Evolutionary conservation across 2,113 vertebrate species (phyloP).

Genomic region (Microtus montanus): DNA sequence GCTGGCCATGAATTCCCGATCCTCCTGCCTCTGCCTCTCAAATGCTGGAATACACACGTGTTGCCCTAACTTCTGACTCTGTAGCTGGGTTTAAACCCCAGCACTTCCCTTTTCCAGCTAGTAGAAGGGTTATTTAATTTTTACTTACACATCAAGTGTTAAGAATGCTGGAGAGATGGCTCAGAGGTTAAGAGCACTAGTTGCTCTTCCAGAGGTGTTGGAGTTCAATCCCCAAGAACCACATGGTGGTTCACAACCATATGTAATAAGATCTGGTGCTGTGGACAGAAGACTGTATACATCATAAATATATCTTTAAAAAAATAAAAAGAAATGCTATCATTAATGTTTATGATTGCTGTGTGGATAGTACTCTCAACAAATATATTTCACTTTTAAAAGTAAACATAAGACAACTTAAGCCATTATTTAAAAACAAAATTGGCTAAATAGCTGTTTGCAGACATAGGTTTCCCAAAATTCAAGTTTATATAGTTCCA

Average conservation of each 20-base stretch:
- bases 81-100: slow-evolving; percentile 39
- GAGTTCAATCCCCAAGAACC: too few species aligned
- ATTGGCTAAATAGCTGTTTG: not conserved
- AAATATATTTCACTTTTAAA: slow-evolving; percentile 43
- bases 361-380: not conserved
- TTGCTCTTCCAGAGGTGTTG: too few species aligned
- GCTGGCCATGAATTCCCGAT: not conserved
- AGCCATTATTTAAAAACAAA: not conserved
- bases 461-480: not conserved
- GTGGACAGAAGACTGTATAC: too few species aligned
- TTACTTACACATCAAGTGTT: not conserved
- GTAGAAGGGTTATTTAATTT: not conserved
- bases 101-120: not conserved
- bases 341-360: not conserved
- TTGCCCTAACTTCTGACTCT: not conserved
- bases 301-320: too few species aligned
- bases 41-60: not conserved
- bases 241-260: too few species aligned
- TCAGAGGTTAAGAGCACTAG: too few species aligned
- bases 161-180: not conserved
- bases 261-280: too few species aligned
- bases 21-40: not conserved
- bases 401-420: slow-evolving; percentile 47
- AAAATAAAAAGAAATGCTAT: not conserved
- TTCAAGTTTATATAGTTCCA: slow-evolving; percentile 64